Evolutionary conservation across 1,140 invertebrate genomes (phyloP).

Genomic region (Aethina tumida): DNA sequence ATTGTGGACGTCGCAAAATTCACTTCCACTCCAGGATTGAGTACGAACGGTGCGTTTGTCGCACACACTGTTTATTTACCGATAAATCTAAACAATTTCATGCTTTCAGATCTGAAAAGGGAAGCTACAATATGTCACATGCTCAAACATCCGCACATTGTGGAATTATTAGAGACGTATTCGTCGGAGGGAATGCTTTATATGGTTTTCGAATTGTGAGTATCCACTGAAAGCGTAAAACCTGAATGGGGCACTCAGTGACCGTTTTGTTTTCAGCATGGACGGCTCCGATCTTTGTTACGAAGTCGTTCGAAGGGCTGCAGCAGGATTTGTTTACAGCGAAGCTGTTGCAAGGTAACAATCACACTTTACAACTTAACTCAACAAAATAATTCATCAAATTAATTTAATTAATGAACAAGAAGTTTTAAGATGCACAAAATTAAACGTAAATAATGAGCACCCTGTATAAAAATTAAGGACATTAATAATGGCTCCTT

Average conservation of each 20-base stretch:
- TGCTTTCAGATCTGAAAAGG: slow-evolving; percentile 82
- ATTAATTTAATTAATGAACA: too few relatives aligned
- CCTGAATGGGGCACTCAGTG: background rate
- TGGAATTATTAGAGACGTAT: slow-evolving; percentile 95
- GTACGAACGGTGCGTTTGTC: slow-evolving; percentile 70
- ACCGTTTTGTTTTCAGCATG: slow-evolving; percentile 69
- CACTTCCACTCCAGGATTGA: slow-evolving; percentile 89
- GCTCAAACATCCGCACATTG: slow-evolving; percentile 97
- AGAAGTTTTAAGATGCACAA: too few relatives aligned
- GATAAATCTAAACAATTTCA: slow-evolving; percentile 12
- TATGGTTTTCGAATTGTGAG: slow-evolving; percentile 99
- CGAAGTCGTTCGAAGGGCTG: slow-evolving; percentile 92
- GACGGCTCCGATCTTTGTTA: slow-evolving; percentile 97
- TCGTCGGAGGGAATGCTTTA: slow-evolving; percentile 97
- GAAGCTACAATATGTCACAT: slow-evolving; percentile 99
- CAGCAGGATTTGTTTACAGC: slow-evolving; percentile 95
- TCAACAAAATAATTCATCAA: too few relatives aligned
- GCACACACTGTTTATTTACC: background rate
- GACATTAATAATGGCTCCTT: too few relatives aligned
- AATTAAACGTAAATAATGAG: too few relatives aligned
- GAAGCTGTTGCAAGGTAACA: slow-evolving; percentile 96
- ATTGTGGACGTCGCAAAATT: slow-evolving; percentile 97
- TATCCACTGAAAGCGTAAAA: slow-evolving; percentile 24
- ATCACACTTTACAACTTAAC: too few relatives aligned
- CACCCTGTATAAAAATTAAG: too few relatives aligned